phyloP scores from a whole-genome alignment of 2,797 vertebrate genomes.

The Spatula versicolor region DNA sequence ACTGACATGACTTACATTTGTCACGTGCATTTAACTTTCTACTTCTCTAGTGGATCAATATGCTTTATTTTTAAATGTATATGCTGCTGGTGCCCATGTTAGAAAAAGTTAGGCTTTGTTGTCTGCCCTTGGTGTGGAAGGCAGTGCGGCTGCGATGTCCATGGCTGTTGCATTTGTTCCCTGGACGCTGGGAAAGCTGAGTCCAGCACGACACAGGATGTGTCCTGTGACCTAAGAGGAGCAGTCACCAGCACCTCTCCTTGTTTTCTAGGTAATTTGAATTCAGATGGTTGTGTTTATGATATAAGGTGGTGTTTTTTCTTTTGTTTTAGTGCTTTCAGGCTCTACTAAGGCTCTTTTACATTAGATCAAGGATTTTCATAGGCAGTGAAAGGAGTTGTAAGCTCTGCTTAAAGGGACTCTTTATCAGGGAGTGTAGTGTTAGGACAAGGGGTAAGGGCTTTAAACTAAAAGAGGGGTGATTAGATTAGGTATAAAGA shows the following conservation, averaged over 20 bases:
- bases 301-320: background rate
- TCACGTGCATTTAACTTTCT: background rate
- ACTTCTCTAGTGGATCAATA: background rate
- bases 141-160: background rate
- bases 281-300: background rate
- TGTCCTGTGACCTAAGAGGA: background rate
- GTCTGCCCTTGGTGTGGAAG: background rate
- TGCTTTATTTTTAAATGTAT: background rate
- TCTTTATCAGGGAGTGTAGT: too few relatives aligned
- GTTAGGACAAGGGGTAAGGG: too few relatives aligned
- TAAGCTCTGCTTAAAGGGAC: fast-evolving
- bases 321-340: background rate
- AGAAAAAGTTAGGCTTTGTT: background rate
- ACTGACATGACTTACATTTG: background rate
- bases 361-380: background rate
- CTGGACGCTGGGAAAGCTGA: background rate
- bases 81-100: background rate
- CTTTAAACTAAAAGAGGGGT: too few relatives aligned
- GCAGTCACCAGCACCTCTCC: background rate
- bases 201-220: background rate
- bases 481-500: too few relatives aligned
- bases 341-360: background rate
- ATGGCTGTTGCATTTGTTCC: background rate
- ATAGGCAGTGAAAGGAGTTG: background rate
- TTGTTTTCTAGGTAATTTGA: background rate